Evolutionary conservation across 2,797 vertebrate genomes (phyloP).

Genomic region (Salmo trutta): DNA sequence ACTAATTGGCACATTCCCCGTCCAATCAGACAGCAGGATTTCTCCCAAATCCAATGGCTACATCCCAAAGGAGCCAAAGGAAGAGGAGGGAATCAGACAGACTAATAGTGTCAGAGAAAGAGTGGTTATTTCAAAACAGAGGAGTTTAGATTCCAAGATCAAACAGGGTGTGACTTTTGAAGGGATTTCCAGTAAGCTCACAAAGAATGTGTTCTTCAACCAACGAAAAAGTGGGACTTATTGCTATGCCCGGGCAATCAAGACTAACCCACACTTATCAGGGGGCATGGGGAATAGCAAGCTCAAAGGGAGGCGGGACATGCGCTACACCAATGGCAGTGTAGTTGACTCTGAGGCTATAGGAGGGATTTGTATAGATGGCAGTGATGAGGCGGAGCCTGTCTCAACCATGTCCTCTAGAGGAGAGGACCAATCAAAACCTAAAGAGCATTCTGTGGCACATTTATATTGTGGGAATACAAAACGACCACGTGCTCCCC

Average conservation of each 20-base stretch:
- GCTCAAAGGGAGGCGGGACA: slow-evolving; percentile 52
- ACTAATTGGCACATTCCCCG: slow-evolving; percentile 45
- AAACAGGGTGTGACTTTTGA: slow-evolving; percentile 81
- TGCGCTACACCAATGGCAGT: slow-evolving; percentile 74
- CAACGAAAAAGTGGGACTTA: slow-evolving; percentile 51
- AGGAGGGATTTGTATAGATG: slow-evolving; percentile 72
- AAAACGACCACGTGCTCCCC: slow-evolving; percentile 39
- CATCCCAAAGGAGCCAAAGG: slow-evolving; percentile 48
- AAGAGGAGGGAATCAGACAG: slow-evolving; percentile 43
- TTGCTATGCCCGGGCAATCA: slow-evolving; percentile 66
- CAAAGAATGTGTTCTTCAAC: slow-evolving; percentile 56
- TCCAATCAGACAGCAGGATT: slow-evolving; percentile 43
- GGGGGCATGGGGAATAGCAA: slow-evolving; percentile 42
- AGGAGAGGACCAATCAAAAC: slow-evolving; percentile 28
- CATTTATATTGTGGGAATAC: slow-evolving; percentile 43
- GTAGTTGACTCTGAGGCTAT: slow-evolving; percentile 77
- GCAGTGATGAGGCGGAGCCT: slow-evolving; percentile 49
- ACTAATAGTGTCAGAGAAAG: slow-evolving; percentile 65
- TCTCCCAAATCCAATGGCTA: slow-evolving; percentile 50
- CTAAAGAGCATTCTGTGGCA: slow-evolving; percentile 46
- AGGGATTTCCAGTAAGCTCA: slow-evolving; percentile 58
- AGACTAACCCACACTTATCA: slow-evolving; percentile 60
- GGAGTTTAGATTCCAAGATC: slow-evolving; percentile 66
- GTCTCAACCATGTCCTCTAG: slow-evolving; percentile 18
- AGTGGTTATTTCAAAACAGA: slow-evolving; percentile 70